Evolutionary conservation across 2,113 vertebrate species (phyloP).

Genomic region (Vulpes lagopus): DNA sequence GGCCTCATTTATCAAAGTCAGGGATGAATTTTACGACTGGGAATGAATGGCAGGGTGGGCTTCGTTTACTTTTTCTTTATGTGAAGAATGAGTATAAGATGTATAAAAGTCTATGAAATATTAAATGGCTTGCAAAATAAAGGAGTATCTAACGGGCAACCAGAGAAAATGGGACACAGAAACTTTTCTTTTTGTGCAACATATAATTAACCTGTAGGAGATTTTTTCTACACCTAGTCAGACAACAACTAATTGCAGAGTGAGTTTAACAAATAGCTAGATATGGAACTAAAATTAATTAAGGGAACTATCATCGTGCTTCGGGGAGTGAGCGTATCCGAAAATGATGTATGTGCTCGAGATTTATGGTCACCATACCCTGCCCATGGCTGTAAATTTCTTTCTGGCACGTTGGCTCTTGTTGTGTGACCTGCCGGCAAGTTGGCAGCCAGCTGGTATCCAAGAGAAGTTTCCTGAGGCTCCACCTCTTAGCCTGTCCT

Average conservation of each 20-base stretch:
- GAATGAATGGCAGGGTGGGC: not conserved
- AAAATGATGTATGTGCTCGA: constrained; percentile 30
- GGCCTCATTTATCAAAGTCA: not conserved
- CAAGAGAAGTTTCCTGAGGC: not conserved
- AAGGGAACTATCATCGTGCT: not conserved
- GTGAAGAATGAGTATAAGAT: constrained; percentile 47
- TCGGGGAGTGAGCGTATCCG: constrained; percentile 6
- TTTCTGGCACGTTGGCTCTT: not conserved
- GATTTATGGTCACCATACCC: not conserved
- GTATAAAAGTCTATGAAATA: constrained; percentile 46
- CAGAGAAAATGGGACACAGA: constrained; percentile 12
- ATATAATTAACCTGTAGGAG: constrained; percentile 44
- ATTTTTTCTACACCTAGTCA: constrained; percentile 24
- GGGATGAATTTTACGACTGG: constrained; percentile 2
- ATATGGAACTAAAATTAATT: constrained; percentile 57
- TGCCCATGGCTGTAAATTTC: not conserved
- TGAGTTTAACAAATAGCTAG: constrained; percentile 50
- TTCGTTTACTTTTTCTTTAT: constrained; percentile 57
- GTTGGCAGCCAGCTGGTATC: not conserved
- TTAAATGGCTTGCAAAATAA: constrained; percentile 58
- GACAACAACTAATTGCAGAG: constrained; percentile 34
- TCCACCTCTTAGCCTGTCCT: not conserved
- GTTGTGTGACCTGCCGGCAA: not conserved
- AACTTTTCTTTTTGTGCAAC: constrained; percentile 59
- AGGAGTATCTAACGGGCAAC: not conserved